Evolutionary conservation across 2,797 vertebrate species (phyloP).

Genomic region (Sebastolobus altivelis): DNA sequence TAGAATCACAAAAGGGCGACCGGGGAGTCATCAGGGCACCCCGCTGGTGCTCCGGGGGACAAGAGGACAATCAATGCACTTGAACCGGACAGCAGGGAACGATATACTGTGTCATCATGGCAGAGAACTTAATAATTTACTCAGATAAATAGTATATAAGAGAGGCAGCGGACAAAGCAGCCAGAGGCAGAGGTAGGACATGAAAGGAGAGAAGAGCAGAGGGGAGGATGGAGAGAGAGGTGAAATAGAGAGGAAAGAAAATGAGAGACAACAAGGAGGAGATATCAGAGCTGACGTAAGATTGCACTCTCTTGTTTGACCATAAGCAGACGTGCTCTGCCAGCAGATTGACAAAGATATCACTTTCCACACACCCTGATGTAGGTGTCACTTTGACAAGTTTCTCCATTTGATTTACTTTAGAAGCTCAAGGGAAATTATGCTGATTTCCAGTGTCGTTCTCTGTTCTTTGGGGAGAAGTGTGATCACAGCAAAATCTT

Average conservation of each 20-base stretch:
- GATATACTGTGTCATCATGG: background rate
- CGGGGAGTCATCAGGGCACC: slow-evolving; percentile 28
- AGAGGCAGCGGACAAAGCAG: background rate
- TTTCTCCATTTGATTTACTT: background rate
- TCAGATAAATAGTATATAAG: slow-evolving; percentile 3
- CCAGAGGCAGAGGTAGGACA: slow-evolving; percentile 10
- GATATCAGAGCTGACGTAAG: slow-evolving; percentile 19
- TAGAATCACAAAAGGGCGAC: slow-evolving; percentile 59
- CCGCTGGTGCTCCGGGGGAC: slow-evolving; percentile 13
- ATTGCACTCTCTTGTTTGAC: slow-evolving; percentile 35
- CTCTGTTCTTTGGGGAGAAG: background rate
- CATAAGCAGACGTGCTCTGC: slow-evolving; percentile 28
- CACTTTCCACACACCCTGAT: slow-evolving; percentile 11
- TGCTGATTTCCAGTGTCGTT: background rate
- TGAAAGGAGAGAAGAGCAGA: slow-evolving; percentile 16
- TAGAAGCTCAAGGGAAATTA: background rate
- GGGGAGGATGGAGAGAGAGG: background rate
- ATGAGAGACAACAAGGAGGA: slow-evolving; percentile 20
- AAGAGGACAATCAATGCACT: slow-evolving; percentile 39
- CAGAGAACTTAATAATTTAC: slow-evolving; percentile 32
- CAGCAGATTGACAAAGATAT: slow-evolving; percentile 36
- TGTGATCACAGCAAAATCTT: background rate
- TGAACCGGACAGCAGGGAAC: slow-evolving; percentile 25
- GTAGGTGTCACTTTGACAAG: slow-evolving; percentile 8
- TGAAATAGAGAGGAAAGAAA: slow-evolving; percentile 1